Percentiles rank a stretch among this genome's conserved stretches.
phyloP scores from a whole-genome alignment of 2,113 vertebrate species.

The Rhabdomys dilectus region DNA sequence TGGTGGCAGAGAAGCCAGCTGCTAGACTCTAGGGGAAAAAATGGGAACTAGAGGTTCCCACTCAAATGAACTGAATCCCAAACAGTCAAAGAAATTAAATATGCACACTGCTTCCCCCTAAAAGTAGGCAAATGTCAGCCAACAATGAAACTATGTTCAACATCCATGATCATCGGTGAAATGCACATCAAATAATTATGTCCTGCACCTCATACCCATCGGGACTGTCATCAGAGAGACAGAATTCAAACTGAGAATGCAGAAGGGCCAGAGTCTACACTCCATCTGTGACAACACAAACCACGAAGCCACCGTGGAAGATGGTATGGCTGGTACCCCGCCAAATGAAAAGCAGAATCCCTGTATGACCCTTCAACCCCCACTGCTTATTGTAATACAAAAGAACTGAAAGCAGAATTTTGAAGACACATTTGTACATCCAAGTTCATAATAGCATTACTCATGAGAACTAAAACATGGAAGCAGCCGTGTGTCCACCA shows the following conservation, averaged over 20 bases:
- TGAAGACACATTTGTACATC: neutral
- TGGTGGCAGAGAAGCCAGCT: neutral
- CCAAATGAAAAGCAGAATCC: neutral
- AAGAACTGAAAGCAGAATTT: neutral
- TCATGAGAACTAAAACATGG: neutral
- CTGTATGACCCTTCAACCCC: neutral
- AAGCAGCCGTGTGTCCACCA: neutral
- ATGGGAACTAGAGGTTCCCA: neutral
- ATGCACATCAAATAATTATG: neutral
- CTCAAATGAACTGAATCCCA: neutral
- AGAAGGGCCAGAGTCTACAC: neutral
- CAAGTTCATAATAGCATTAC: neutral
- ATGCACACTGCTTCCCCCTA: neutral
- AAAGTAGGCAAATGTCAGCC: neutral
- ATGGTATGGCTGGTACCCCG: too few relatives aligned
- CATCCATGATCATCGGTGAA: neutral
- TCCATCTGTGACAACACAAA: neutral
- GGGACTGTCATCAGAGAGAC: neutral
- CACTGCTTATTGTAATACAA: neutral
- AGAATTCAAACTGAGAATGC: neutral
- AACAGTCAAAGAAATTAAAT: neutral
- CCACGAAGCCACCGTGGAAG: neutral
- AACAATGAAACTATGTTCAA: neutral
- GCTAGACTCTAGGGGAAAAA: neutral
- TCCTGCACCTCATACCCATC: neutral